Conservation (phyloP, 2,888 invertebrate genomes). For the Pheosia tremula region DNA sequence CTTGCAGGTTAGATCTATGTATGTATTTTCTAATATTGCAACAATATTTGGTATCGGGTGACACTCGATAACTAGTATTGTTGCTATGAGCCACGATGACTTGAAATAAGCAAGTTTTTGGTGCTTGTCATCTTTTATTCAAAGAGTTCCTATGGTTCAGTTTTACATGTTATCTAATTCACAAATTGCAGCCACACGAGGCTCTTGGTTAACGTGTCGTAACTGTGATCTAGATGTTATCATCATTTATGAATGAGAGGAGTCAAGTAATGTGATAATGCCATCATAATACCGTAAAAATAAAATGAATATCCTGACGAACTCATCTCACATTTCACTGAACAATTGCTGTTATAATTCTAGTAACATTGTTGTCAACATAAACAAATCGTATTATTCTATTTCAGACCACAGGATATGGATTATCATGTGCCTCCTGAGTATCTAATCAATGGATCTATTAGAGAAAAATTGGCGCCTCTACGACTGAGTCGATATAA, state of each 20-base stretch:
- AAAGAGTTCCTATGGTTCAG: constrained; percentile 1
- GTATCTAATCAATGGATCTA: constrained; percentile 98
- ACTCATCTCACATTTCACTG: constrained; percentile 3
- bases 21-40: constrained; percentile 9
- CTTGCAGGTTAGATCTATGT: constrained; percentile 87
- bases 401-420: constrained; percentile 96
- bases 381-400: constrained; percentile 5
- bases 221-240: background rate
- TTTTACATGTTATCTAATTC: background rate
- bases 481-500: constrained; percentile 98
- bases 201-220: background rate
- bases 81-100: background rate
- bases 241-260: background rate
- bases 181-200: constrained; percentile 1
- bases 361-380: background rate
- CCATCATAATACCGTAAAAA: no score
- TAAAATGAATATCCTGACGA: background rate
- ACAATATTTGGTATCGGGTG: background rate
- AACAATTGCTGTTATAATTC: background rate
- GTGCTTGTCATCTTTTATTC: background rate
- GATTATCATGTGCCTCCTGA: constrained; percentile 99
- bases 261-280: background rate
- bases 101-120: background rate
- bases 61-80: background rate
- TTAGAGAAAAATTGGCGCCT: constrained; percentile 97